Percentiles rank a stretch among this genome's conserved stretches.
phyloP scores from a whole-genome alignment of 2,113 vertebrate genomes.

The Corydoras sp. region DNA sequence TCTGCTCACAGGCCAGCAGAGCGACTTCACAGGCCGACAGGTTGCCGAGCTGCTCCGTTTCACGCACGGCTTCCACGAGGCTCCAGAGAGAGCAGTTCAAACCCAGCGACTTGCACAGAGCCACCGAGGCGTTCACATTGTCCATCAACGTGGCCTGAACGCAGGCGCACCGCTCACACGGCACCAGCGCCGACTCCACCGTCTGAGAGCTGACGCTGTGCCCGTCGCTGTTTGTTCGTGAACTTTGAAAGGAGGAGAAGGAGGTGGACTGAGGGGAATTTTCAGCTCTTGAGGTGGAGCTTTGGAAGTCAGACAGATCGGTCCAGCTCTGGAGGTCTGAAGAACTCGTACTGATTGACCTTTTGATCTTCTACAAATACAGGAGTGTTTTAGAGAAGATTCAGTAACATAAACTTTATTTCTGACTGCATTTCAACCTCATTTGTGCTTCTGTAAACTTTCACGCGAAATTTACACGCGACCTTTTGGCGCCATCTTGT shows the following conservation, averaged over 20 bases:
- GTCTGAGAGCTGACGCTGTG: slow-evolving; percentile 65
- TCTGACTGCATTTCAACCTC: too few species aligned
- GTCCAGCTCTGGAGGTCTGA: too few species aligned
- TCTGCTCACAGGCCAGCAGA: slow-evolving; percentile 79
- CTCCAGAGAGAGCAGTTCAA: slow-evolving; percentile 77
- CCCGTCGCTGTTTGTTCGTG: background rate
- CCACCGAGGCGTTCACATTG: slow-evolving; percentile 66
- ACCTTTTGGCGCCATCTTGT: too few species aligned
- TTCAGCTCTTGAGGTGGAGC: background rate
- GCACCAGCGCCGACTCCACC: slow-evolving; percentile 49
- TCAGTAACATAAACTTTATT: too few species aligned
- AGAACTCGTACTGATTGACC: too few species aligned
- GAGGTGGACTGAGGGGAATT: background rate
- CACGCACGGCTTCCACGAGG: slow-evolving; percentile 66
- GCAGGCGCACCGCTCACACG: slow-evolving; percentile 69
- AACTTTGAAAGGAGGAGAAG: background rate
- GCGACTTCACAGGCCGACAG: slow-evolving; percentile 71
- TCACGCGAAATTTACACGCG: too few species aligned
- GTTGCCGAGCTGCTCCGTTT: slow-evolving; percentile 53
- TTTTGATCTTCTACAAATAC: too few species aligned
- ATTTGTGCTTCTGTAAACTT: too few species aligned
- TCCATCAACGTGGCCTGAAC: slow-evolving; percentile 67
- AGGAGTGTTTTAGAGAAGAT: too few species aligned
- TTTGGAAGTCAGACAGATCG: background rate
- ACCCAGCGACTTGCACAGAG: slow-evolving; percentile 76